A percentile compares a stretch with the other conserved stretches of the same genome.
Conservation (phyloP, 2,113 vertebrate species). For the Gymnobelideus leadbeateri region DNA sequence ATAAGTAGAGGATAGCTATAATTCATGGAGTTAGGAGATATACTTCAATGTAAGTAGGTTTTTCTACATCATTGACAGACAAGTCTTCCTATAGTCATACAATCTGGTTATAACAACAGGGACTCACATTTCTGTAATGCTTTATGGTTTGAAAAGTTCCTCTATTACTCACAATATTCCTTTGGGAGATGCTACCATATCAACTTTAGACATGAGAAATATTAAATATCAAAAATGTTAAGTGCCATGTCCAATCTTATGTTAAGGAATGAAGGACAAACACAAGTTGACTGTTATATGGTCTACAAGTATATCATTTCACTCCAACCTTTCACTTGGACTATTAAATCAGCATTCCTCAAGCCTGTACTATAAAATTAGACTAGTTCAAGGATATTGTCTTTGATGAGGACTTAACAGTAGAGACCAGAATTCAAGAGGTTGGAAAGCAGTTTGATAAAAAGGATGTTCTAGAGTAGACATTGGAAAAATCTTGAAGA, state of each 20-base stretch:
- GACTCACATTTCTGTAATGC: background rate
- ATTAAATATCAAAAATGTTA: background rate
- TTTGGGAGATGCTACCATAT: background rate
- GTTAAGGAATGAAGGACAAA: too few species aligned
- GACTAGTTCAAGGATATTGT: too few species aligned
- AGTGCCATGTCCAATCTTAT: background rate
- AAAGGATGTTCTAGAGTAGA: too few species aligned
- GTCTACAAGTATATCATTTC: too few species aligned
- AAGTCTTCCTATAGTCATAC: background rate
- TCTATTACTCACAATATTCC: background rate
- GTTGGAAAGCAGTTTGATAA: too few species aligned
- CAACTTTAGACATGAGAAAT: background rate
- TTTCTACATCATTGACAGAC: background rate
- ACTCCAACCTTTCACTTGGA: too few species aligned
- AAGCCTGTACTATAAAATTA: too few species aligned
- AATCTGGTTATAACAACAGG: background rate
- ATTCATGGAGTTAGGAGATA: background rate
- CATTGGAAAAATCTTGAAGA: too few species aligned
- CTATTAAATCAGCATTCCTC: too few species aligned
- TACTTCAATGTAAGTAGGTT: background rate
- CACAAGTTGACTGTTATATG: too few species aligned
- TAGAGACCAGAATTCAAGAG: too few species aligned
- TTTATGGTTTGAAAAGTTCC: background rate
- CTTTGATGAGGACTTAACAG: too few species aligned
- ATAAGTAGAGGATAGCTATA: constrained; percentile 11